Evolutionary conservation across 2,888 invertebrate genomes (phyloP), one percentile per base, ranked within the genome.

Genomic region (Tanytarsus gracilentus): DNA sequence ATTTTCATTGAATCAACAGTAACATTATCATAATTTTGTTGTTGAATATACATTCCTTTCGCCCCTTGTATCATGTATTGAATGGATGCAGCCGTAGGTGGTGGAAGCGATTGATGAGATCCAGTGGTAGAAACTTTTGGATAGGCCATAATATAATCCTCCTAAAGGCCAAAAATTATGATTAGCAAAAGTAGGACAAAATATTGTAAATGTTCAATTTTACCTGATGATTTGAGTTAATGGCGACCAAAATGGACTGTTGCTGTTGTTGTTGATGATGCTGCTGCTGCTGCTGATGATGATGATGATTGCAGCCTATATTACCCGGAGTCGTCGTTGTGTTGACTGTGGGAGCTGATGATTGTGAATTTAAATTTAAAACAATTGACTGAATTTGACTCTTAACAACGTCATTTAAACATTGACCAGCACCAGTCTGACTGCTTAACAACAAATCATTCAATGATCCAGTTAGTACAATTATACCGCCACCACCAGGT

Each of bases 151-250:
- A n/a, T n/a, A n/a, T n/a, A 25, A 23, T 18, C 11, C 14, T 44
- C 44, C 44, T 44, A 27, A n/a, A 26, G 27, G 11, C 23, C 1
- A n/a, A 11, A 5, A 14, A 9, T 21, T 11, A 25, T 72, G 36
- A 74, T 69, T 48, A 77, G 70, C 8, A 4, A 44, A 44, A 44
- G 11, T 44, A 9, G n/a, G 8, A 51, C 16, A 51, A 27, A 21
- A 49, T 9, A 3, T 16, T 40, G 8, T 11, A 44, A 23, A 23
- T 23, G 14, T 3, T 3, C n/a, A 23, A 23, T 3, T 49, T 40
- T 49, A 49, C 49, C 49, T 53, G 53, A n/a, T 56, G 44, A 56
- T 56, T 56, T 5, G 39, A 8, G 44, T 56, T 56, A 11, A 56
- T 40, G 9, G 56, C 26, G 1, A 56, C 6, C 39, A 56, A 36